phyloP scores from a whole-genome alignment of 2,888 invertebrate genomes.

The Lepeophtheirus nordmannii region DNA sequence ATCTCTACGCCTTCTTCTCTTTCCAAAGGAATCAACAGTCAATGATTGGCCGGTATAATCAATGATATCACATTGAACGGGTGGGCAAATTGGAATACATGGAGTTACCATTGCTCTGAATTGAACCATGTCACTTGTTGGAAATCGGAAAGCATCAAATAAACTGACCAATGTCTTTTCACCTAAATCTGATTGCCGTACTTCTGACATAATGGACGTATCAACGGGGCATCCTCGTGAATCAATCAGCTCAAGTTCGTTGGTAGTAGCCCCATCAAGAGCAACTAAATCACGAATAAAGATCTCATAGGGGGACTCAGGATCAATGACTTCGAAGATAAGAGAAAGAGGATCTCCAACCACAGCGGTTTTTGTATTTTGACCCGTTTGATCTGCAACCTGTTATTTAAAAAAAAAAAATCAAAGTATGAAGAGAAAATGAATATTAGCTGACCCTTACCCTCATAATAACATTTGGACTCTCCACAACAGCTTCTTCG shows the following conservation, averaged over 20 bases:
- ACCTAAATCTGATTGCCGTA: slow-evolving; percentile 50
- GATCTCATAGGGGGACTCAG: slow-evolving; percentile 83
- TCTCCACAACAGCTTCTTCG: slow-evolving; percentile 78
- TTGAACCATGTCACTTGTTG: slow-evolving; percentile 81
- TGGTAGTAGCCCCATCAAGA: slow-evolving; percentile 81
- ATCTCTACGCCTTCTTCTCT: slow-evolving; percentile 28
- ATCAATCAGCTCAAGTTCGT: slow-evolving; percentile 80
- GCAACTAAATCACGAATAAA: slow-evolving; percentile 85
- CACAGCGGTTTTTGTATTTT: slow-evolving; percentile 69
- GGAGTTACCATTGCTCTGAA: slow-evolving; percentile 89
- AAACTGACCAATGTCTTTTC: slow-evolving; percentile 62
- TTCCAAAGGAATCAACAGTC: slow-evolving; percentile 63
- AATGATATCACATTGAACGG: slow-evolving; percentile 70
- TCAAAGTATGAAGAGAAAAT: not conserved
- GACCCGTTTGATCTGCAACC: slow-evolving; percentile 45
- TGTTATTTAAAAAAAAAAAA: not conserved
- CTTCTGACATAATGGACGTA: slow-evolving; percentile 81
- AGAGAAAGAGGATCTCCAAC: slow-evolving; percentile 81
- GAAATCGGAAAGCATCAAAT: slow-evolving; percentile 92
- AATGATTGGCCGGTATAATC: slow-evolving; percentile 67
- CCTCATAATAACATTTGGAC: slow-evolving; percentile 78
- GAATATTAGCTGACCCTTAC: slow-evolving; percentile 17
- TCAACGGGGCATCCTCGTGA: slow-evolving; percentile 82
- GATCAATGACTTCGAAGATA: slow-evolving; percentile 78
- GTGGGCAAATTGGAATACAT: slow-evolving; percentile 81